These are phyloP conservation scores for Sylvicapra grimmia DNA, from an alignment of 2,113 vertebrate genomes.

Conservation along the genomic window DNA sequence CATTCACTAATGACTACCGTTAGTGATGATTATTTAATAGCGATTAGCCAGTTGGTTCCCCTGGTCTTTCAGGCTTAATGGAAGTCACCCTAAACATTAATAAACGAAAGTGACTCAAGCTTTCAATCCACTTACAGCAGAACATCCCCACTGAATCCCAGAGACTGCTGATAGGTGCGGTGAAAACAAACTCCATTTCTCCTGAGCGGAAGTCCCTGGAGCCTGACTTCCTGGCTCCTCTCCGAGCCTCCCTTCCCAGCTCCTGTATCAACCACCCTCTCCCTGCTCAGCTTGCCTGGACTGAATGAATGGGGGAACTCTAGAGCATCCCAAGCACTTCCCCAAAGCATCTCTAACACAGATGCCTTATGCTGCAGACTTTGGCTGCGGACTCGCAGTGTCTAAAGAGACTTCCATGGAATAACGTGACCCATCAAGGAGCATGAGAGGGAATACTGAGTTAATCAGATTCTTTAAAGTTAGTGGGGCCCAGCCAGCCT, in stretches of 20 bases:
- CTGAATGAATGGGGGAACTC: neutral
- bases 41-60: neutral
- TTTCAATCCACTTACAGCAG: neutral
- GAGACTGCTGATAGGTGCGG: neutral
- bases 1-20: neutral
- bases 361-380: neutral
- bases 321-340: neutral
- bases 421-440: neutral
- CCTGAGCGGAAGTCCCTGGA: neutral
- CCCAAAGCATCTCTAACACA: neutral
- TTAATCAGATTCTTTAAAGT: neutral
- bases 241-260: too few relatives aligned
- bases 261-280: fast-evolving
- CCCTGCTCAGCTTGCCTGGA: neutral
- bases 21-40: neutral
- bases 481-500: neutral
- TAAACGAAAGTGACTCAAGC: neutral
- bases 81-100: neutral
- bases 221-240: too few relatives aligned
- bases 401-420: too few relatives aligned
- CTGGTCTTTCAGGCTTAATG: neutral
- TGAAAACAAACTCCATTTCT: neutral
- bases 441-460: neutral
- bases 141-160: neutral
- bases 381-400: neutral